Conservation (phyloP, 1,140 invertebrate genomes). For the Cydia splendana region DNA sequence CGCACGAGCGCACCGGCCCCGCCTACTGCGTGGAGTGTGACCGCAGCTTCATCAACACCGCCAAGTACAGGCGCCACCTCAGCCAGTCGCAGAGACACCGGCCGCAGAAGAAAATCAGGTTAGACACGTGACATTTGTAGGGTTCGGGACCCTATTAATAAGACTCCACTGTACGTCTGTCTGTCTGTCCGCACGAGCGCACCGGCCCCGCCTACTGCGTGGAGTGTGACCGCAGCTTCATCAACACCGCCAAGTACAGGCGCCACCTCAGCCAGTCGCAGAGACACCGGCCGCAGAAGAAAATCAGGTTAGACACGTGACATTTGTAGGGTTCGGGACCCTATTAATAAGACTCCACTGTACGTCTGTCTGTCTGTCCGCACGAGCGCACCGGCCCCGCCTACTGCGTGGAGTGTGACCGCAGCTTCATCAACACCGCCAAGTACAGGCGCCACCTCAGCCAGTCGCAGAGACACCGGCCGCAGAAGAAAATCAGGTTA, state of each 20-base stretch:
- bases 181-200: too few relatives aligned
- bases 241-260: slow-evolving; percentile 45
- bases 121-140: slow-evolving; percentile 45
- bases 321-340: too few relatives aligned
- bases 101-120: background rate
- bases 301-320: background rate
- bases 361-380: too few relatives aligned
- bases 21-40: slow-evolving; percentile 60
- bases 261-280: slow-evolving; percentile 36
- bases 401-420: slow-evolving; percentile 59
- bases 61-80: background rate
- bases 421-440: slow-evolving; percentile 34
- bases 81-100: background rate
- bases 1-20: too few relatives aligned
- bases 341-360: too few relatives aligned
- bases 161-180: slow-evolving; percentile 10
- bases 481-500: background rate
- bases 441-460: background rate
- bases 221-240: slow-evolving; percentile 54
- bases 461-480: background rate
- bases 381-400: slow-evolving; percentile 35
- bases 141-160: too few relatives aligned
- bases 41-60: slow-evolving; percentile 36
- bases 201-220: slow-evolving; percentile 50
- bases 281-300: background rate